Conservation (phyloP, 1,140 invertebrate genomes). For the Nylanderia fulva region DNA sequence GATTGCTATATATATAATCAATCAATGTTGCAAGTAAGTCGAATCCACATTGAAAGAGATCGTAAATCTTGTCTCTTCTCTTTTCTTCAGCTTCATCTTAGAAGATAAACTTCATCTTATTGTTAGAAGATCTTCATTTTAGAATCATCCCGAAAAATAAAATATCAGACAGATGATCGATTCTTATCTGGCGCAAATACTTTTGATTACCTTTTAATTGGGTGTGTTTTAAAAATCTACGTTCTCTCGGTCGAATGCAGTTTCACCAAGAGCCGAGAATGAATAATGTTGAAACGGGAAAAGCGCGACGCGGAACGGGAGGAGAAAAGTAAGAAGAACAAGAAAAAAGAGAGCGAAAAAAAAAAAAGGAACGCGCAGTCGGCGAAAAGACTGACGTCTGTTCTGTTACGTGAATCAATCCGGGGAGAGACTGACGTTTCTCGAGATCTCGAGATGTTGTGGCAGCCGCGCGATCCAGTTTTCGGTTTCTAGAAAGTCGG, state of each 20-base stretch:
- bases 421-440: constrained; percentile 43
- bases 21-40: background rate
- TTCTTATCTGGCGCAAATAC: background rate
- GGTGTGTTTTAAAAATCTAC: constrained; percentile 9
- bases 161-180: background rate
- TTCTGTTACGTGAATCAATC: constrained; percentile 74
- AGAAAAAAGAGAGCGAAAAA: constrained; percentile 29
- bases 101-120: too few relatives aligned
- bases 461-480: constrained; percentile 79
- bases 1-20: too few relatives aligned
- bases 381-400: constrained; percentile 66
- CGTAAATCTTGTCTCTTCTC: background rate
- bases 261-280: constrained; percentile 66
- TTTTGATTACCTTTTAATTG: background rate
- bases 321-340: constrained; percentile 64
- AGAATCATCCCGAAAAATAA: background rate
- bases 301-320: constrained; percentile 63
- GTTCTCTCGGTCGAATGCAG: constrained; percentile 57
- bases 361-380: constrained; percentile 49
- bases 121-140: too few relatives aligned
- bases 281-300: constrained; percentile 72
- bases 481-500: constrained; percentile 83
- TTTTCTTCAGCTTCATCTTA: background rate
- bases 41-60: background rate
- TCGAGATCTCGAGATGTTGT: constrained; percentile 71